Percentiles rank a stretch among this genome's conserved stretches.
Evolutionary conservation across 2,888 invertebrate species (phyloP).

Genomic region (Caenorhabditis virilis): DNA sequence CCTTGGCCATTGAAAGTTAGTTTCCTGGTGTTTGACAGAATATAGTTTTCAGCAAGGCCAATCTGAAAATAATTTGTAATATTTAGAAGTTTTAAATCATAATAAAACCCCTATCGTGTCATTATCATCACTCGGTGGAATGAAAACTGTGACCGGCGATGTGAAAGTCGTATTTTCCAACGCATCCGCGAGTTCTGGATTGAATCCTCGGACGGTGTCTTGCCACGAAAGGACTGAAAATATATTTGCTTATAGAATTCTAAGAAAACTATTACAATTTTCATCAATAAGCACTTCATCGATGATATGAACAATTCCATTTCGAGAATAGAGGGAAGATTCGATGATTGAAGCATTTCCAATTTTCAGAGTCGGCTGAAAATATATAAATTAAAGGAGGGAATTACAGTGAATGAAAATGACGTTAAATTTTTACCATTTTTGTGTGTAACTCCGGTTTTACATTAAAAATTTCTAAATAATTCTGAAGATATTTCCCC

Average conservation of each 20-base stretch:
- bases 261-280: conserved; percentile 1
- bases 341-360: conserved; percentile 1
- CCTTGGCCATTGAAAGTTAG: background rate
- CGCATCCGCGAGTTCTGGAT: background rate
- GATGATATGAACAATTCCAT: conserved; percentile 11
- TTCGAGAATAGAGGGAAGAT: background rate
- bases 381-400: background rate
- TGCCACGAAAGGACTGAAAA: conserved; percentile 8
- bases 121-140: background rate
- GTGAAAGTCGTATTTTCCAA: background rate
- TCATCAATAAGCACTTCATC: conserved; percentile 1
- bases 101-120: background rate
- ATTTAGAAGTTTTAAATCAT: no score
- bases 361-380: background rate
- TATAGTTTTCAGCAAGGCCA: background rate
- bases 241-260: background rate
- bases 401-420: no score
- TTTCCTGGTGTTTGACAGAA: background rate
- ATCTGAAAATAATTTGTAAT: background rate
- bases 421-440: no score
- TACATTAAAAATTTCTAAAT: no score
- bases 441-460: no score
- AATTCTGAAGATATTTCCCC: no score
- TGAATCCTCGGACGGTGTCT: conserved; percentile 1
- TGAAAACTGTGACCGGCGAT: background rate